Percentiles rank a stretch among this genome's conserved stretches.
Conservation (phyloP, 2,888 invertebrate species). For the Stenurella melanura region DNA sequence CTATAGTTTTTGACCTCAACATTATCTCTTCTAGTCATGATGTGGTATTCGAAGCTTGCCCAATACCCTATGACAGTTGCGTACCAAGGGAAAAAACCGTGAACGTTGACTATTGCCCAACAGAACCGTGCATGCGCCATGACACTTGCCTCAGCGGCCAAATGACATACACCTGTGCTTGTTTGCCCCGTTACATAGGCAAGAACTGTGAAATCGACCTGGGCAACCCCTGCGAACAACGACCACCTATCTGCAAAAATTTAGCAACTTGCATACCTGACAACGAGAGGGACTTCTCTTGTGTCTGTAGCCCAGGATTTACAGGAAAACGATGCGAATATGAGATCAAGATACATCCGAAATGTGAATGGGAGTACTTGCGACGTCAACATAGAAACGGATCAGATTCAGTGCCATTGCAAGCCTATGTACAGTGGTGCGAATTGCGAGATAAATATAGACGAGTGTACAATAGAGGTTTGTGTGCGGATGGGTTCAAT, state of each 20-base stretch:
- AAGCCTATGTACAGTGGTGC: conserved; percentile 79
- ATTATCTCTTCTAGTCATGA: conserved; percentile 78
- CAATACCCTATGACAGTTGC: conserved; percentile 83
- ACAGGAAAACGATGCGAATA: conserved; percentile 84
- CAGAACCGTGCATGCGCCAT: conserved; percentile 89
- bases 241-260: conserved; percentile 82
- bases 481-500: conserved; percentile 83
- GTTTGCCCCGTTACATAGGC: conserved; percentile 88
- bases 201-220: conserved; percentile 90
- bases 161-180: conserved; percentile 89
- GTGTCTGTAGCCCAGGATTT: conserved; percentile 81
- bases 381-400: conserved; percentile 76
- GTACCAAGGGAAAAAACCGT: conserved; percentile 74
- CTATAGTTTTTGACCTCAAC: conserved; percentile 83
- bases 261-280: conserved; percentile 84
- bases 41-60: conserved; percentile 85
- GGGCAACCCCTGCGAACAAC: conserved; percentile 81
- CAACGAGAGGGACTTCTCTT: conserved; percentile 81
- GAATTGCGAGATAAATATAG: conserved; percentile 83
- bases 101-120: conserved; percentile 77
- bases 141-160: conserved; percentile 86
- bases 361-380: conserved; percentile 89
- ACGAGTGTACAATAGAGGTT: conserved; percentile 84
- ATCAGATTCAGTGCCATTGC: conserved; percentile 59
- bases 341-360: conserved; percentile 81